phyloP scores from a whole-genome alignment of 1,140 invertebrate species.

The Dermatophagoides farinae region DNA sequence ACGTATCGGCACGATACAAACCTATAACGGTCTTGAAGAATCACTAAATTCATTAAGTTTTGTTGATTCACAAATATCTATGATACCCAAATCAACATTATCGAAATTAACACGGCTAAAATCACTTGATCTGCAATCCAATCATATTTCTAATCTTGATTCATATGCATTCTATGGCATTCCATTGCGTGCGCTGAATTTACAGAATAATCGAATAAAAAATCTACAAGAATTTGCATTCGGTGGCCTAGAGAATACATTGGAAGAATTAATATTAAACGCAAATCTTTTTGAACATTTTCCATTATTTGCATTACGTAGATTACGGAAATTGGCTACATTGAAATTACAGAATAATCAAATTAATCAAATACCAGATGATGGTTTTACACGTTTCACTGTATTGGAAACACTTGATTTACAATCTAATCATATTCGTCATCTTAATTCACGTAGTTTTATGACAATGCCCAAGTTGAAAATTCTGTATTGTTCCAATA shows the following conservation, averaged over 20 bases:
- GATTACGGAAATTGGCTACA: conserved; percentile 46
- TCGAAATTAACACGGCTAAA: conserved; percentile 45
- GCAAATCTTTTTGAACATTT: conserved; percentile 63
- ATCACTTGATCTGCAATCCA: conserved; percentile 59
- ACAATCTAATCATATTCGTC: conserved; percentile 60
- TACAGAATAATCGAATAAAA: conserved; percentile 61
- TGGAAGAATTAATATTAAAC: conserved; percentile 58
- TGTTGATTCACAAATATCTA: conserved; percentile 51
- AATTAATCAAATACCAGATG: conserved; percentile 43
- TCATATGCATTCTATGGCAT: conserved; percentile 69
- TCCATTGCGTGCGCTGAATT: conserved; percentile 52
- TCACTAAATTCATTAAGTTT: conserved; percentile 57
- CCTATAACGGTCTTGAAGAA: conserved; percentile 44
- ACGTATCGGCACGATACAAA: conserved; percentile 44
- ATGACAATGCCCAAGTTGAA: conserved; percentile 49
- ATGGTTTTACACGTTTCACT: conserved; percentile 44
- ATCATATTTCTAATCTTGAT: conserved; percentile 55
- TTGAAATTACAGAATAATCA: conserved; percentile 63
- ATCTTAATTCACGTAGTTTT: conserved; percentile 50
- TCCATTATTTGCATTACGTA: conserved; percentile 50
- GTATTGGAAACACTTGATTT: conserved; percentile 55
- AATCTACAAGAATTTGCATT: conserved; percentile 46
- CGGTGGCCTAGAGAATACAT: conserved; percentile 51
- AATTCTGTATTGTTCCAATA: conserved; percentile 58
- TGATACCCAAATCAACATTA: conserved; percentile 57